Percentiles rank a stretch among this genome's conserved stretches.
phyloP scores from a whole-genome alignment of 2,113 vertebrate species.

The Aramus guarauna region DNA sequence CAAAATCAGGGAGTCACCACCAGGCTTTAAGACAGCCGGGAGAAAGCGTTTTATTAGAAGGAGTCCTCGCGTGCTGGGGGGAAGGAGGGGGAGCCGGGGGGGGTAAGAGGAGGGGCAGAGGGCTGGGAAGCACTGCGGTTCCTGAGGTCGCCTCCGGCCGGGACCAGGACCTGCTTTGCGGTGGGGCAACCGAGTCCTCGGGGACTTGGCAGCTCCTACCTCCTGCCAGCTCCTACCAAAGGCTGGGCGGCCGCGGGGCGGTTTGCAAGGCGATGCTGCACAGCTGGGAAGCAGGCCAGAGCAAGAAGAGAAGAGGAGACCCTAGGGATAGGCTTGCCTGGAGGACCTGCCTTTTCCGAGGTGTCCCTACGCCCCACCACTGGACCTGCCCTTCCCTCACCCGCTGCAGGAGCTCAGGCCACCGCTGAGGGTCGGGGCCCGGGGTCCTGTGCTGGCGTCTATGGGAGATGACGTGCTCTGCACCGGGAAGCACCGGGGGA shows the following conservation, averaged over 20 bases:
- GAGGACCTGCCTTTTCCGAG: background rate
- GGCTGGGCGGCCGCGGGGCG: background rate
- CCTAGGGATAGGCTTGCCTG: background rate
- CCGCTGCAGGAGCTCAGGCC: background rate
- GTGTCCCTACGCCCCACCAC: background rate
- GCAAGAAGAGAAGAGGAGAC: background rate
- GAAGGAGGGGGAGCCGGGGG: background rate
- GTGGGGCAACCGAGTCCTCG: background rate
- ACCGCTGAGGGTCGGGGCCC: rapidly evolving
- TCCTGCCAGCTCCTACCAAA: background rate
- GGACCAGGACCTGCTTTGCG: background rate
- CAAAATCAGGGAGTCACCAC: constrained; percentile 81
- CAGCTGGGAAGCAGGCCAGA: constrained; percentile 23
- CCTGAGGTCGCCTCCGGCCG: background rate
- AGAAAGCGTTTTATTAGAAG: constrained; percentile 66
- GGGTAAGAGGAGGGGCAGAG: constrained; percentile 42
- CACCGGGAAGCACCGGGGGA: background rate
- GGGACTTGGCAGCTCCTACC: background rate
- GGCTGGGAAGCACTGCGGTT: constrained; percentile 28
- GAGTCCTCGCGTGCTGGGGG: background rate
- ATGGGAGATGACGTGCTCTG: background rate
- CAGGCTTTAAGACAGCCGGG: constrained; percentile 74
- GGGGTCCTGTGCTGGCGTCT: background rate
- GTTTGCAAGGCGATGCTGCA: constrained; percentile 3
- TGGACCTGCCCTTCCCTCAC: background rate